Base-by-base conservation (phyloP, 92 coral and sea anemone genomes). In the Epizoanthus stellaris region DNA sequence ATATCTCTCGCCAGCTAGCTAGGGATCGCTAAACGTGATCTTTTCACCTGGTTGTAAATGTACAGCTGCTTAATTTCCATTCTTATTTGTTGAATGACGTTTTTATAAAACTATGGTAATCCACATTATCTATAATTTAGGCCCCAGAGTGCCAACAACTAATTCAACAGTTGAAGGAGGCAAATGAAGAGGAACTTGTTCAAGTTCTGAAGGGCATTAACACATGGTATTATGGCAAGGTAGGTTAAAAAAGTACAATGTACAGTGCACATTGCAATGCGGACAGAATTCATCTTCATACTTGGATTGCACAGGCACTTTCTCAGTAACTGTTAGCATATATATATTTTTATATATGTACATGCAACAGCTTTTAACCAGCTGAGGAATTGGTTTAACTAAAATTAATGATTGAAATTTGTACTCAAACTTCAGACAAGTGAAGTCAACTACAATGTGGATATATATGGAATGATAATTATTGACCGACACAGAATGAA, bases 161-260 rank as follows among this genome's bases (percentile, higher is more conserved):
- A 30, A 96, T 96, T 56, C 97, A 94, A 61, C 87, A 91, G 66
- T 85, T 96, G 49, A 96, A 91, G 71, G 98, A 96, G 34, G 96
- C 98, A 30, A 88, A 85, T 80, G 94, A 92, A 42, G 77, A 89
- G 53, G 99, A 94, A 36, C 69, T 90, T 74, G 93, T 90, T 11
- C 86, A 86, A 74, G 88, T 96, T 63, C 89, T 96, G 59, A 92
- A 93, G 86, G 98, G 93, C 47, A 93, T 96, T 75, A 89, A 92
- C 91, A 94, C 99, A 43, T 96, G 99, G 99, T 95, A 91, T 72
- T 96, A 86, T 90, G 99, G 99, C 73, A 96, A 96, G 95, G 99
- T 96, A 90, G 23, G 82, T n/a, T 69, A 5, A 0, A 11, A 11
- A 0, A 25, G 73, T 67, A 68, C 52, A 68, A 52, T 10, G 15